Evolutionary conservation across 2,797 vertebrate species (phyloP).

Genomic region (Erpetoichthys calabaricus): DNA sequence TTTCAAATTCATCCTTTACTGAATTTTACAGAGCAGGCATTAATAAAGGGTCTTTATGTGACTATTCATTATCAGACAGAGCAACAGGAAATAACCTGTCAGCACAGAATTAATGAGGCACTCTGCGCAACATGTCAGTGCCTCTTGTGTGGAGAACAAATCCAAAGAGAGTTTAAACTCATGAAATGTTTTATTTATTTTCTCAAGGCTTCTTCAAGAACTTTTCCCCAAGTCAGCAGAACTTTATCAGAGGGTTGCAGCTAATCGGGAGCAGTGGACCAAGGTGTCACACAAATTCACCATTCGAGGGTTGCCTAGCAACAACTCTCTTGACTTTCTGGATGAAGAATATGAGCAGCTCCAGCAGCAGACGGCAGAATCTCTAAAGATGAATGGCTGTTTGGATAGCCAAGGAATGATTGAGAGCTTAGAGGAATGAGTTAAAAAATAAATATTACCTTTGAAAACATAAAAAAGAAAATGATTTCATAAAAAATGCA

Average conservation of each 20-base stretch:
- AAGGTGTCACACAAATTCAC: constrained; percentile 96
- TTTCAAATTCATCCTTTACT: too few relatives aligned
- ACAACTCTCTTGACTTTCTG: constrained; percentile 93
- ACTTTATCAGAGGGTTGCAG: constrained; percentile 78
- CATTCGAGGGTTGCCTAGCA: constrained; percentile 85
- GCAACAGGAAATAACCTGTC: too few relatives aligned
- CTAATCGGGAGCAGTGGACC: constrained; percentile 90
- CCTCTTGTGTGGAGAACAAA: not conserved
- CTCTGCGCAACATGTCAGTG: too few relatives aligned
- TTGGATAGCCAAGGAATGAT: constrained; percentile 28
- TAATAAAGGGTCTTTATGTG: too few relatives aligned
- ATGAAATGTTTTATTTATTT: not conserved
- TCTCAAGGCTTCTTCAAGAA: constrained; percentile 74
- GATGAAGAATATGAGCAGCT: constrained; percentile 83
- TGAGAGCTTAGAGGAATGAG: constrained; percentile 37
- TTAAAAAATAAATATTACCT: constrained; percentile 34
- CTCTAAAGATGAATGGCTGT: constrained; percentile 60
- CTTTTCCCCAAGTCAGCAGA: constrained; percentile 71
- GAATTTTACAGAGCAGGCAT: too few relatives aligned
- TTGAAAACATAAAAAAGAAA: not conserved
- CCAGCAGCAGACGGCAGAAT: constrained; percentile 43
- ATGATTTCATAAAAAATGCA: not conserved
- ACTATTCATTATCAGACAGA: too few relatives aligned
- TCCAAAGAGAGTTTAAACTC: constrained; percentile 4
- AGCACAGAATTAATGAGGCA: too few relatives aligned